A percentile compares a stretch with the other conserved stretches of the same genome.
phyloP scores from a whole-genome alignment of 2,797 vertebrate genomes.

The Loriculus beryllinus region DNA sequence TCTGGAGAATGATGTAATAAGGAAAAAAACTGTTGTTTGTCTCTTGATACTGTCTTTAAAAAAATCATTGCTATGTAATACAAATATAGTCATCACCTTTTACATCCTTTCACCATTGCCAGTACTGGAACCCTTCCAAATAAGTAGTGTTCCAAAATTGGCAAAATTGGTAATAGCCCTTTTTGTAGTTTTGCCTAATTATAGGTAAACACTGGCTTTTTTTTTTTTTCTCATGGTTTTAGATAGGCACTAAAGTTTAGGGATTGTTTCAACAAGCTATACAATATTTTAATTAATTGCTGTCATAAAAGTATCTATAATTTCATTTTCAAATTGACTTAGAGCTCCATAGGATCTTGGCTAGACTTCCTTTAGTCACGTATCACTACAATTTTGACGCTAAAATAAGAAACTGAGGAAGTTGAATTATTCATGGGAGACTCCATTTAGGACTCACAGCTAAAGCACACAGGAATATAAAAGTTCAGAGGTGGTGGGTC shows the following conservation, averaged over 20 bases:
- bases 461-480: conserved; percentile 63
- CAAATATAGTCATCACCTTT: conserved; percentile 51
- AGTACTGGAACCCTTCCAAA: conserved; percentile 47
- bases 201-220: conserved; percentile 18
- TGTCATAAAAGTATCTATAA: not conserved
- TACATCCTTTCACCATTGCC: conserved; percentile 50
- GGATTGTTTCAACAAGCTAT: not conserved
- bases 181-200: conserved; percentile 42
- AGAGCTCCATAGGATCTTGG: conserved; percentile 28
- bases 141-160: conserved; percentile 43
- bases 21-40: conserved; percentile 58
- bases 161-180: not conserved
- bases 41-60: conserved; percentile 43
- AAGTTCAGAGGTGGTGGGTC: conserved; percentile 67
- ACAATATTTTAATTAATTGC: conserved; percentile 9
- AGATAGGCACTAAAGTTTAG: conserved; percentile 18
- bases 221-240: not conserved
- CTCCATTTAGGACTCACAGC: conserved; percentile 64
- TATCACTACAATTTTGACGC: conserved; percentile 50
- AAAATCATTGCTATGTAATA: conserved; percentile 35
- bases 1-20: conserved; percentile 65
- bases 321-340: conserved; percentile 33
- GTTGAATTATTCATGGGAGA: conserved; percentile 70
- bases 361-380: conserved; percentile 49
- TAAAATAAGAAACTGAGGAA: conserved; percentile 70